These are phyloP conservation scores for Anseranas semipalmata DNA, from an alignment of 2,113 vertebrate species.

Conservation along the genomic window DNA sequence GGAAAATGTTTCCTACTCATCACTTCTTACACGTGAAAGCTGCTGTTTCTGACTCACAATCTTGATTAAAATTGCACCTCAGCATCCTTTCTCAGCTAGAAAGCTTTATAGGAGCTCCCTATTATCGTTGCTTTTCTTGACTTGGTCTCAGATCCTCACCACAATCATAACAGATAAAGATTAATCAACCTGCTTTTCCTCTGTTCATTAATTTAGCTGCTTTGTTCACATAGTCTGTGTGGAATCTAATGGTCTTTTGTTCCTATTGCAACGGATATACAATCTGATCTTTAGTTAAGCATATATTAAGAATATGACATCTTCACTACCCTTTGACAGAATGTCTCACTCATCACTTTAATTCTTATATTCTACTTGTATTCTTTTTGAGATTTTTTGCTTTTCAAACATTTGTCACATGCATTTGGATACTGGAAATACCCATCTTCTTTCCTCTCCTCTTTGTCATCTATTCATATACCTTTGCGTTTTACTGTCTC, in stretches of 20 bases:
- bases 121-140: slow-evolving; percentile 20
- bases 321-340: neutral
- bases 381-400: neutral
- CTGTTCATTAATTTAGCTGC: slow-evolving; percentile 11
- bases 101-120: neutral
- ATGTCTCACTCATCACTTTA: neutral
- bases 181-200: slow-evolving; percentile 20
- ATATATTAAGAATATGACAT: neutral
- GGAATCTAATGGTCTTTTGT: neutral
- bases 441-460: neutral
- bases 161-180: neutral
- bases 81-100: neutral
- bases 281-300: neutral
- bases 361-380: neutral
- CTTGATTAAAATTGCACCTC: neutral
- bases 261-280: neutral
- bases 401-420: neutral
- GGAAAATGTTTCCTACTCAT: neutral
- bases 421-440: neutral
- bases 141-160: neutral
- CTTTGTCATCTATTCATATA: neutral
- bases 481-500: neutral
- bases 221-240: neutral
- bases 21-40: neutral
- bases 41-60: neutral